These are phyloP conservation scores for Hypomecis punctinalis DNA, from an alignment of 2,888 invertebrate species.

Conservation along the genomic window DNA sequence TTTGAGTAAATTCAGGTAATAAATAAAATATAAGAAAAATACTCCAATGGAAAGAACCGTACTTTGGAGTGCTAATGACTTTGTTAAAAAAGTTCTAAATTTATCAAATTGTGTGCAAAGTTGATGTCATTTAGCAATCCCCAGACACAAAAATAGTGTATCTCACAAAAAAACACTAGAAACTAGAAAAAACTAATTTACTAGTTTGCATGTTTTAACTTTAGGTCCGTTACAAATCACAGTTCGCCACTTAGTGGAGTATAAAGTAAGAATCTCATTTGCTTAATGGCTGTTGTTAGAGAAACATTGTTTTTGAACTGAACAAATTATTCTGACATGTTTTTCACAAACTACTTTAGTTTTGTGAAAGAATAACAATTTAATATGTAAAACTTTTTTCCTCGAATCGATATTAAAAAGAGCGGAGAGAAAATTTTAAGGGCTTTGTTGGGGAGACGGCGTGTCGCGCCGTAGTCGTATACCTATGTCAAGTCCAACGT, in stretches of 20 bases:
- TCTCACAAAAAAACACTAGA: not conserved
- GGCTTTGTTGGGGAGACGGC: no score
- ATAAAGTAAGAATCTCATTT: slow-evolving; percentile 42
- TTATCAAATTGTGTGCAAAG: no score
- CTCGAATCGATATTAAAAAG: no score
- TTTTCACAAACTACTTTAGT: slow-evolving; percentile 30
- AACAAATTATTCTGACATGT: slow-evolving; percentile 37
- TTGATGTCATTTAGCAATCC: no score
- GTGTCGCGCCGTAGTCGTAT: no score
- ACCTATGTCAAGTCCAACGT: no score
- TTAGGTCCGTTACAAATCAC: slow-evolving; percentile 31
- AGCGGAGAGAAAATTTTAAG: no score
- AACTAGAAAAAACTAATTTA: slow-evolving; percentile 19
- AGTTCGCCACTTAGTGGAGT: slow-evolving; percentile 36
- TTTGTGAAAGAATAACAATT: slow-evolving; percentile 20
- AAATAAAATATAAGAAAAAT: no score
- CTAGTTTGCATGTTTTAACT: slow-evolving; percentile 22
- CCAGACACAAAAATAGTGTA: not conserved
- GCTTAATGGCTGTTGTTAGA: slow-evolving; percentile 43
- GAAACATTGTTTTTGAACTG: slow-evolving; percentile 42
- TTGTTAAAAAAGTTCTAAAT: no score
- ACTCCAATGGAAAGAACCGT: no score
- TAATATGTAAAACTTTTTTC: not conserved
- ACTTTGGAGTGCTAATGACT: no score
- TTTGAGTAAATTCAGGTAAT: no score